Evolutionary conservation across 2,113 vertebrate genomes (phyloP).

Genomic region (Thalassoma bifasciatum): DNA sequence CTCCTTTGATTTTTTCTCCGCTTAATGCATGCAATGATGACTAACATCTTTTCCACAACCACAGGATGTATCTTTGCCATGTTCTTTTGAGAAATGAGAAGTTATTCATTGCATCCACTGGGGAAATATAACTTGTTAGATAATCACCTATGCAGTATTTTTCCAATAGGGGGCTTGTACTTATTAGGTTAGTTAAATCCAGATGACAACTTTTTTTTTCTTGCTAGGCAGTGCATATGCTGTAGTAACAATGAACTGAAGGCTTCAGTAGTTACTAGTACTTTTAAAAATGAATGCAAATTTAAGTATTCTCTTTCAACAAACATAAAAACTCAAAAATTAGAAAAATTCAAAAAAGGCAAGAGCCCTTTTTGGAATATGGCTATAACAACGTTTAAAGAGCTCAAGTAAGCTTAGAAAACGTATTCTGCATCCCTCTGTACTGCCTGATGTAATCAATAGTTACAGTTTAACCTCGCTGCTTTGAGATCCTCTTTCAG

Average conservation of each 20-base stretch:
- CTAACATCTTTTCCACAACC: too few species aligned
- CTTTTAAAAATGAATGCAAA: not conserved
- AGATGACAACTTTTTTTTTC: too few species aligned
- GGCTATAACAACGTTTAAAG: not conserved
- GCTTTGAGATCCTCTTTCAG: constrained; percentile 57
- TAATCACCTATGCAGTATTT: too few species aligned
- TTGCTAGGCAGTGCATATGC: too few species aligned
- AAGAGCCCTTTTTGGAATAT: not conserved
- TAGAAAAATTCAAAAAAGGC: not conserved
- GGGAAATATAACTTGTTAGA: too few species aligned
- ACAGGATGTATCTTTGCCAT: too few species aligned
- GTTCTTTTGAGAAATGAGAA: too few species aligned
- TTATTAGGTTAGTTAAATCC: too few species aligned
- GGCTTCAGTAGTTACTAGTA: not conserved
- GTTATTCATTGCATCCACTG: too few species aligned
- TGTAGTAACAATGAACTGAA: not conserved
- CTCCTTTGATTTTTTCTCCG: too few species aligned
- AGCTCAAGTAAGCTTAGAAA: not conserved
- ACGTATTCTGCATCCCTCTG: not conserved
- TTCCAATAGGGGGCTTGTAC: too few species aligned
- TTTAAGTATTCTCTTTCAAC: not conserved
- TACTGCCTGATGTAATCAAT: constrained; percentile 34
- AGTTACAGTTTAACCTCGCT: constrained; percentile 86
- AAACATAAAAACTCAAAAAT: not conserved
- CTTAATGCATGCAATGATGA: too few species aligned